These are phyloP conservation scores for Ochropleura leucogaster DNA, from an alignment of 2,888 invertebrate genomes.

Conservation along the genomic window DNA sequence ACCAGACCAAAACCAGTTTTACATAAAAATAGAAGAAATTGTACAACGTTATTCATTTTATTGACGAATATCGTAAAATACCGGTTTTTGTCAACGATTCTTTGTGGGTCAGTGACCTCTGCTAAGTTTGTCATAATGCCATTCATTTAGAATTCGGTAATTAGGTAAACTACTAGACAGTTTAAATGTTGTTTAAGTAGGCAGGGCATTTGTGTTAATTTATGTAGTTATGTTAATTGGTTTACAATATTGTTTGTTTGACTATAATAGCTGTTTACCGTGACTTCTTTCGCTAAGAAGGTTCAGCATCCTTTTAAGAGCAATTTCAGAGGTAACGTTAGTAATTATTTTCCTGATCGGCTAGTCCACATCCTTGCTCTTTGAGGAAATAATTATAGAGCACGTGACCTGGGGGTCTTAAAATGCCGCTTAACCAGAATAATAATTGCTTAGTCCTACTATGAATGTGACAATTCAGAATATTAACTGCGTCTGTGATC, in stretches of 20 bases:
- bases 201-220: constrained; percentile 28
- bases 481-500: too few relatives aligned
- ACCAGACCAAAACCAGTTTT: constrained; percentile 35
- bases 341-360: too few relatives aligned
- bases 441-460: too few relatives aligned
- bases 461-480: too few relatives aligned
- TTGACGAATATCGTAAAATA: constrained; percentile 40
- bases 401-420: too few relatives aligned
- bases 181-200: constrained; percentile 6
- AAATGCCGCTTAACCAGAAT: too few relatives aligned
- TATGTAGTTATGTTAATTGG: constrained; percentile 26
- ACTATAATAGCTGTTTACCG: neutral
- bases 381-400: too few relatives aligned
- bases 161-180: constrained; percentile 47
- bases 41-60: constrained; percentile 42
- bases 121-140: constrained; percentile 23
- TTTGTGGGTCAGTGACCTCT: constrained; percentile 37
- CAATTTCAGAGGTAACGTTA: too few relatives aligned
- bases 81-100: constrained; percentile 45
- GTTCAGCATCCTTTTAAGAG: neutral
- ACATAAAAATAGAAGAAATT: constrained; percentile 20
- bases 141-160: constrained; percentile 46
- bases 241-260: constrained; percentile 10
- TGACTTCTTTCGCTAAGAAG: constrained; percentile 7
- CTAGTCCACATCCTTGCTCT: too few relatives aligned